Percentiles rank a stretch among this genome's conserved stretches.
Conservation (phyloP, 64 coral and sea anemone genomes). For the Platygyra sinensis region DNA sequence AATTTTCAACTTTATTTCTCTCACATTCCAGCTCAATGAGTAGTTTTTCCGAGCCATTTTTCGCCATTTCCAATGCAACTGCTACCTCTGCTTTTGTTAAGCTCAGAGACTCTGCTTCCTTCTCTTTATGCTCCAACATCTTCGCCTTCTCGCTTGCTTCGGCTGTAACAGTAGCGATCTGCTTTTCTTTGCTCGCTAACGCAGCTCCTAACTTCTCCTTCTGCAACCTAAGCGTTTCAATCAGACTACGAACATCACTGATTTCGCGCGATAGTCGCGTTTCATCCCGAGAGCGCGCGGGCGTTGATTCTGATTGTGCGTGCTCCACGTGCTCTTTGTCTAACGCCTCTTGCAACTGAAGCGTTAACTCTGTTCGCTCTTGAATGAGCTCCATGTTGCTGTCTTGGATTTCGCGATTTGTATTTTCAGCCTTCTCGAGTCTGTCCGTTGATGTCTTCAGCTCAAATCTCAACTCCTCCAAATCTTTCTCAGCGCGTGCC, state of each 20-base stretch:
- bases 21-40: slow-evolving; percentile 7
- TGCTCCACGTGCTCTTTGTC: neutral
- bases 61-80: slow-evolving; percentile 26
- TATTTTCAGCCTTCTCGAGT: slow-evolving; percentile 26
- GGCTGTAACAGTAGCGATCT: slow-evolving; percentile 26
- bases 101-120: slow-evolving; percentile 34
- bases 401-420: slow-evolving; percentile 8
- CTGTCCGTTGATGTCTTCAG: neutral
- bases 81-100: slow-evolving; percentile 16
- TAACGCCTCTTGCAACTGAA: slow-evolving; percentile 27
- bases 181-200: slow-evolving; percentile 24
- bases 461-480: neutral
- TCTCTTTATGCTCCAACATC: slow-evolving; percentile 37
- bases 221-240: slow-evolving; percentile 42
- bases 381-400: slow-evolving; percentile 15
- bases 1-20: neutral
- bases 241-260: slow-evolving; percentile 30
- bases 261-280: slow-evolving; percentile 33
- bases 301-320: neutral
- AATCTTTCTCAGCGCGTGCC: neutral
- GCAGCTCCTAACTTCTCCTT: slow-evolving; percentile 33
- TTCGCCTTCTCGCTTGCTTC: slow-evolving; percentile 22
- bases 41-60: slow-evolving; percentile 18
- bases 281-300: neutral
- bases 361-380: slow-evolving; percentile 34